These are phyloP conservation scores for Actinia tenebrosa DNA, from an alignment of 64 coral and sea anemone species.

Conservation along the genomic window DNA sequence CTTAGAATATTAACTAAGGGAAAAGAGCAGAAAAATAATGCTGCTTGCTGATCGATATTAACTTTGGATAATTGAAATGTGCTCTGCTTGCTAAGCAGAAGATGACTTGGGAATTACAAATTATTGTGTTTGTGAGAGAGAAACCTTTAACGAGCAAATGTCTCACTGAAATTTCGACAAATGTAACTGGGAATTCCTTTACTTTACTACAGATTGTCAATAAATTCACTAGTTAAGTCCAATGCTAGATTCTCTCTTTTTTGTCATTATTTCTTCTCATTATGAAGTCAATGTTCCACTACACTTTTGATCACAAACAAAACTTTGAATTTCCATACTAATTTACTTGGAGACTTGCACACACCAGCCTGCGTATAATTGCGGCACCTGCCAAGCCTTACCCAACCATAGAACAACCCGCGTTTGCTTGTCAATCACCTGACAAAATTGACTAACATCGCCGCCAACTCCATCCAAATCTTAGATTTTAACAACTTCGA, in stretches of 20 bases:
- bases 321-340: constrained; percentile 20
- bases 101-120: neutral
- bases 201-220: neutral
- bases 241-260: neutral
- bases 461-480: neutral
- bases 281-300: constrained; percentile 1
- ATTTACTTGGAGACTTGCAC: neutral
- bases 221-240: neutral
- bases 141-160: neutral
- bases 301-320: constrained; percentile 5
- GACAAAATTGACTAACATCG: neutral
- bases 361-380: constrained; percentile 1
- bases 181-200: neutral
- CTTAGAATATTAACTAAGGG: neutral
- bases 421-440: neutral
- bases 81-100: neutral
- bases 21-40: neutral
- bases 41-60: neutral
- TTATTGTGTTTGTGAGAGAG: neutral
- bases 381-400: constrained; percentile 2
- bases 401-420: constrained; percentile 14
- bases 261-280: neutral
- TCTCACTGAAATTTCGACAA: neutral
- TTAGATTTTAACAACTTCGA: neutral
- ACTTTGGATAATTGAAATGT: neutral